Conservation (phyloP, 2,113 vertebrate genomes). For the Meriones unguiculatus region DNA sequence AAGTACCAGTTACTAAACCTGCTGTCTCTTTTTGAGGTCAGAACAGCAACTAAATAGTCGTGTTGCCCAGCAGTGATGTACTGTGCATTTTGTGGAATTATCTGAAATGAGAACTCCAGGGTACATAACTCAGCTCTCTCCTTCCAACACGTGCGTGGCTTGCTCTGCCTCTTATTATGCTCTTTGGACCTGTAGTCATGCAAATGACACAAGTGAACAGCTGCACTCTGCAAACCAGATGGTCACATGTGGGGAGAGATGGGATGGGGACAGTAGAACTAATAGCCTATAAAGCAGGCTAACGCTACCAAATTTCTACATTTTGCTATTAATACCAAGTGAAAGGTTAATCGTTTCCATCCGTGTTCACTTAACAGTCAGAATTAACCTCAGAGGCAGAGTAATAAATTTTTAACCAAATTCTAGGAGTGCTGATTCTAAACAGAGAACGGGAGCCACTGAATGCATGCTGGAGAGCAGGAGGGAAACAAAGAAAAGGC, state of each 20-base stretch:
- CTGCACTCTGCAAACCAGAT: conserved; percentile 50
- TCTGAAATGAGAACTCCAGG: conserved; percentile 51
- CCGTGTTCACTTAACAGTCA: conserved; percentile 52
- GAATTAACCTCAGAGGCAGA: conserved; percentile 65
- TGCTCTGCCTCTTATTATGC: conserved; percentile 44
- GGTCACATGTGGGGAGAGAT: conserved; percentile 69
- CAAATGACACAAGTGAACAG: conserved; percentile 66
- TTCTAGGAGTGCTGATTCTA: conserved; percentile 31
- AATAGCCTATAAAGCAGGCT: conserved; percentile 67
- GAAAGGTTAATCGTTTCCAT: conserved; percentile 78
- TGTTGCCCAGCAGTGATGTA: not conserved
- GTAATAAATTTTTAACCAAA: conserved; percentile 64
- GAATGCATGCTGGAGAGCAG: not conserved
- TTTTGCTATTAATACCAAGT: conserved; percentile 63
- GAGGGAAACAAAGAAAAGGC: not conserved
- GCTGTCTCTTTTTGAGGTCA: not conserved
- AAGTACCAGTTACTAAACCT: not conserved
- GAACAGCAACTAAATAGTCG: not conserved
- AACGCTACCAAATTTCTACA: conserved; percentile 61
- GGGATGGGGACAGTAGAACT: conserved; percentile 38
- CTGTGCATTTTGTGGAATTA: conserved; percentile 57
- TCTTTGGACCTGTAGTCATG: conserved; percentile 62
- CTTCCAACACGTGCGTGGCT: conserved; percentile 25
- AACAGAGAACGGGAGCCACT: not conserved
- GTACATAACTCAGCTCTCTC: conserved; percentile 54